Base-by-base conservation (phyloP, 2,113 vertebrate genomes). In the Motacilla alba region DNA sequence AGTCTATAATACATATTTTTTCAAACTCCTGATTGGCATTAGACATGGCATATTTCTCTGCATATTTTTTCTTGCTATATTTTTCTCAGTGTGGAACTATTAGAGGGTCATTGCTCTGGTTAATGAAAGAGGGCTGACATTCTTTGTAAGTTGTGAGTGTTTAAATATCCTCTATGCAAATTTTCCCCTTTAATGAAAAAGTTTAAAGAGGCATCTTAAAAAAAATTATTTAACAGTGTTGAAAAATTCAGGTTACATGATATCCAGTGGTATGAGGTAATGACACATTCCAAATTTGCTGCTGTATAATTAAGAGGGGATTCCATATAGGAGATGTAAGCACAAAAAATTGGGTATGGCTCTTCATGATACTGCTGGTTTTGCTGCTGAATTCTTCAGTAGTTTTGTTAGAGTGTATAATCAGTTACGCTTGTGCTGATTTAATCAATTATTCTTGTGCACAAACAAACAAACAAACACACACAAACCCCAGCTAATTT, bases 391-490 rank as follows among this genome's bases (percentile, higher is more conserved):
- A 89, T 81, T 83, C 80, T 79, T 84, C 64, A 46, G 64, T 88
- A 81, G 90, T 94, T 90, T 92, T 74, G 76, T 77, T 67, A 64
- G 91, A 95, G 95, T 92, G 86, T 94, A 75, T 96, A 97, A 97
- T 96, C 96, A 95, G 86, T 92, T 97, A 70, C 0, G 17, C 93
- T 96, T 96, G 80, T 94, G 93, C 91, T 94, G 83, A 96, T 97
- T 97, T 97, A 94, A 92, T 95, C 80, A 96, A 96, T 97, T 97
- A 97, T 94, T 93, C 94, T 96, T 74, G 64, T 92, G 73, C 83
- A 70, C 90, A 97, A 96, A 96, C 92, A 96, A 96, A 96, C 87
- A 81, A 53, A 75, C 55, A 94, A 15, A 58, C 58, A 47, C 70
- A 85, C 63, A 89, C 64, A 96, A 92, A 95, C 68, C 26, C 62